Conservation (phyloP, 53 echinoderm and acorn worm genomes). For the Hippasteria phrygiana region DNA sequence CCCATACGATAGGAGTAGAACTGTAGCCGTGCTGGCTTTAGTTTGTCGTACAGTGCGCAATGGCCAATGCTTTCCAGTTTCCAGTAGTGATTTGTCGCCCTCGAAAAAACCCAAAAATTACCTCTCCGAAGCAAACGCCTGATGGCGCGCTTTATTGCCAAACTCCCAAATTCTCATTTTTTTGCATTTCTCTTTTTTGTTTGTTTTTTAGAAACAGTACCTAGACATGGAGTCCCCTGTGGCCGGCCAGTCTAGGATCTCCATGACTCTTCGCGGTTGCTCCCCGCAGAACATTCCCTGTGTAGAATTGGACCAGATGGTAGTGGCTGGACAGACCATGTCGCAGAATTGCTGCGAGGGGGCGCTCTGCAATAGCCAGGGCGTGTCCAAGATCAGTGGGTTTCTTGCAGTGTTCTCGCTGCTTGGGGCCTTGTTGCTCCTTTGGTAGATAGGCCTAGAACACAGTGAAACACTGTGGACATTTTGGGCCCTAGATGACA, state of each 20-base stretch:
- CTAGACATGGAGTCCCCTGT: background rate
- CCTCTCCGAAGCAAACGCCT: too few relatives aligned
- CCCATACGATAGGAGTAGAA: too few relatives aligned
- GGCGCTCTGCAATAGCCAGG: background rate
- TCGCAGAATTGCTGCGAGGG: background rate
- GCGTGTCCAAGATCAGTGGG: background rate
- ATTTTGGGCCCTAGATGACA: too few relatives aligned
- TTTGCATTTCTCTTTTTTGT: too few relatives aligned
- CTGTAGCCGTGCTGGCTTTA: too few relatives aligned
- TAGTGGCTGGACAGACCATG: background rate
- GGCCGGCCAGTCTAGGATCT: background rate
- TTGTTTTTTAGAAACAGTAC: background rate
- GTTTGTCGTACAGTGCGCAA: too few relatives aligned
- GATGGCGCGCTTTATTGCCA: too few relatives aligned
- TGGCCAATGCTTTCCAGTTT: too few relatives aligned
- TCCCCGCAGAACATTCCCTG: background rate
- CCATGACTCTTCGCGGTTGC: background rate
- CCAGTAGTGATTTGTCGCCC: too few relatives aligned
- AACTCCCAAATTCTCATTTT: too few relatives aligned
- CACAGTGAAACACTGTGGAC: background rate
- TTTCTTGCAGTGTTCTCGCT: background rate
- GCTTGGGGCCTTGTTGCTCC: background rate
- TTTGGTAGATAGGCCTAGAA: background rate
- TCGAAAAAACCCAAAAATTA: too few relatives aligned
- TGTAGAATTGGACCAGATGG: background rate